These are phyloP conservation scores for Stratiomys singularior DNA, from an alignment of 2,888 invertebrate genomes.

Conservation along the genomic window DNA sequence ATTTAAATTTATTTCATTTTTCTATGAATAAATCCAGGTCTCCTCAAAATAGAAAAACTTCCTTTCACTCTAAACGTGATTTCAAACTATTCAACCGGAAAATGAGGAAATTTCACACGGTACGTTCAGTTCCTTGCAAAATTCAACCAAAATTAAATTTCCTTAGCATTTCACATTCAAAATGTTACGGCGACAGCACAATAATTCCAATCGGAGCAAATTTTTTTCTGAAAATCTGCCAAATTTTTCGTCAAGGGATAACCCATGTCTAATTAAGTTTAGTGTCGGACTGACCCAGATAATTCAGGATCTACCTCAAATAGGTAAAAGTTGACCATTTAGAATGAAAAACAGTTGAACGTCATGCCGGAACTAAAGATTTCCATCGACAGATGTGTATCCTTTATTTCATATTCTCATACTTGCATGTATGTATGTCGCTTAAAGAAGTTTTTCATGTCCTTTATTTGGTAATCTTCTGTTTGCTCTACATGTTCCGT, in stretches of 20 bases:
- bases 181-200: background rate
- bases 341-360: background rate
- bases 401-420: too few relatives aligned
- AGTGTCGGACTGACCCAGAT: background rate
- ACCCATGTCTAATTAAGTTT: background rate
- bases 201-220: background rate
- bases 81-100: background rate
- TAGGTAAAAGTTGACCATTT: background rate
- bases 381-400: background rate
- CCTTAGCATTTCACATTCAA: background rate
- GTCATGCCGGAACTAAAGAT: background rate
- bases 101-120: background rate
- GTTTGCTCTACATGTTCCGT: background rate
- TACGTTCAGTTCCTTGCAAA: background rate
- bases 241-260: background rate
- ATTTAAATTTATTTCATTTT: too few relatives aligned
- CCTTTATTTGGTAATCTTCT: background rate
- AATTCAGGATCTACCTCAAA: background rate
- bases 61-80: too few relatives aligned
- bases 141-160: background rate
- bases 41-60: too few relatives aligned
- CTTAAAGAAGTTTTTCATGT: too few relatives aligned
- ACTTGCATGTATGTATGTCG: too few relatives aligned
- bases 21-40: too few relatives aligned
- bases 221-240: background rate